phyloP scores from a whole-genome alignment of 2,113 vertebrate genomes.

The Myodes glareolus region DNA sequence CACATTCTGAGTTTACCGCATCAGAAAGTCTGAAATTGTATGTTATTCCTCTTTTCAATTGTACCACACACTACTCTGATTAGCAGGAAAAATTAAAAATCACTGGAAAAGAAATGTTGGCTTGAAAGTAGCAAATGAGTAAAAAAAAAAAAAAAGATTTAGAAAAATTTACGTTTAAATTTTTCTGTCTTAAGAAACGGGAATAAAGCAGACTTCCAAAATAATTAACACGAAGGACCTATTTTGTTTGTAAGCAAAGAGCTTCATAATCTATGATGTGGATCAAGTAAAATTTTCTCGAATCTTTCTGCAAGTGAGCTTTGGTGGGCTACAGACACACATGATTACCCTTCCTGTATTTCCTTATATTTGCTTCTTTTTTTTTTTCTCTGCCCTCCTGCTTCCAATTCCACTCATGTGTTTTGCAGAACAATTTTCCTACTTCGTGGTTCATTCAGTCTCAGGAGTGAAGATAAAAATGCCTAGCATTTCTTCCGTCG shows the following conservation, averaged over 20 bases:
- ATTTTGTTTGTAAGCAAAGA: constrained; percentile 2
- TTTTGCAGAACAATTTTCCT: constrained; percentile 27
- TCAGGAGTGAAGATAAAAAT: neutral
- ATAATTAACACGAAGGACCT: neutral
- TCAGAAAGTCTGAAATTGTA: neutral
- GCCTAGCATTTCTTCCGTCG: neutral
- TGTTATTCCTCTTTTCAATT: neutral
- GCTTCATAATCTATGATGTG: neutral
- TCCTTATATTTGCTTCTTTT: neutral
- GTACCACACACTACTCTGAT: neutral
- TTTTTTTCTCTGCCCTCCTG: neutral
- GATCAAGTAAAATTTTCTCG: neutral
- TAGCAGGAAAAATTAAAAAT: neutral
- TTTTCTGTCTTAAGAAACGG: neutral
- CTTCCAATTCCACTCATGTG: neutral
- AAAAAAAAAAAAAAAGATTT: neutral
- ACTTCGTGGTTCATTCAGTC: neutral
- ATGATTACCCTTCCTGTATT: neutral
- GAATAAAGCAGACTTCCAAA: neutral
- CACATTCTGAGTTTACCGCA: neutral
- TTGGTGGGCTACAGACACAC: no score
- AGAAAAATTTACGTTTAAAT: neutral
- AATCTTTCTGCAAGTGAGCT: neutral
- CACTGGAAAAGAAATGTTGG: neutral
- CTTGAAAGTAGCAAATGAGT: neutral